Percentiles rank a stretch among this genome's conserved stretches.
Conservation (phyloP, 1,140 invertebrate species). For the Augochlora pura region DNA sequence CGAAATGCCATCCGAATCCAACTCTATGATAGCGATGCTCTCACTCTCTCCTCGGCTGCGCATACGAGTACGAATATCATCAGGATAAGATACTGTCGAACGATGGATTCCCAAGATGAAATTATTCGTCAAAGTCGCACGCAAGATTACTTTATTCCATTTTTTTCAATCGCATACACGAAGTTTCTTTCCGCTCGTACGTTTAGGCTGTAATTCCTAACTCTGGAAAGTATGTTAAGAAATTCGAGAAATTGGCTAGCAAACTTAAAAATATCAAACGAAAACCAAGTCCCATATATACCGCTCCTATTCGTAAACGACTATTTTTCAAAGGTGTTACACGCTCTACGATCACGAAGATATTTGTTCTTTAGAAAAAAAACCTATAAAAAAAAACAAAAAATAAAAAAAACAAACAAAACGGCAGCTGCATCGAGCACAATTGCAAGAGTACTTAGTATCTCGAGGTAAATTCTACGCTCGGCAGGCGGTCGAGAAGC, state of each 20-base stretch:
- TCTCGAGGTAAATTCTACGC: conserved; percentile 54
- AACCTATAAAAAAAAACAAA: too few relatives aligned
- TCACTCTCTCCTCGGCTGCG: conserved; percentile 59
- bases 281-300: conserved; percentile 19
- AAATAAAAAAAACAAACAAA: conserved; percentile 14
- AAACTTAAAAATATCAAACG: conserved; percentile 61
- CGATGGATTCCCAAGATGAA: conserved; percentile 70
- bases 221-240: conserved; percentile 80
- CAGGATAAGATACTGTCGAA: conserved; percentile 55
- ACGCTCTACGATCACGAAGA: conserved; percentile 26
- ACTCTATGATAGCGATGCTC: conserved; percentile 62
- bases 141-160: conserved; percentile 78
- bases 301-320: conserved; percentile 21
- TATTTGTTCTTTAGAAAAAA: too few relatives aligned
- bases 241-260: conserved; percentile 77
- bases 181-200: conserved; percentile 53
- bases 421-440: conserved; percentile 49
- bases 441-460: conserved; percentile 50
- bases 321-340: conserved; percentile 45
- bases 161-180: conserved; percentile 66
- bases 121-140: conserved; percentile 67
- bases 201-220: conserved; percentile 73
- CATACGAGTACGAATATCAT: conserved; percentile 54
- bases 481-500: conserved; percentile 52
- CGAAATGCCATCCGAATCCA: conserved; percentile 60